Base-by-base conservation (phyloP, 2,888 invertebrate species). In the Hololepta plana region DNA sequence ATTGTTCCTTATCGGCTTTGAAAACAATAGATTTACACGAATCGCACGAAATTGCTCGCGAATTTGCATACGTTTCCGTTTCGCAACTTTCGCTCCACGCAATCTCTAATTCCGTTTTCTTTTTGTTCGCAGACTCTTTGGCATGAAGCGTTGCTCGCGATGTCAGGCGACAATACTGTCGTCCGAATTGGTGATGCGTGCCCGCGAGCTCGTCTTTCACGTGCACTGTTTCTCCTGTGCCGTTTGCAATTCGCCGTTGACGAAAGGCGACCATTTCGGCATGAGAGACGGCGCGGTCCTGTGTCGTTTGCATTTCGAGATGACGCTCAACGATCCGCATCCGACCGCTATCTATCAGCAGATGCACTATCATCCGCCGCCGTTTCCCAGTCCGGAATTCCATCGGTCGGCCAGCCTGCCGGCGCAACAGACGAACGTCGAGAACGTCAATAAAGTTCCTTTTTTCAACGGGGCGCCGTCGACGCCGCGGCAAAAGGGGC, bases 251-350 rank as follows among this genome's bases (percentile, higher is more conserved):
- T 67, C 77, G 17, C 75, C 80, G 3, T 64, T 95, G 32, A 81
- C 77, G 31, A 87, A 90, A 49, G 95, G 95, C 20, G 93, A 95
- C 51, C 85, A 87, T 44, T 95, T 90, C 59, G 90, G 90, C 38
- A 81, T 91, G 61, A 67, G 84, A 40, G 82, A 85, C 41, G 75
- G 81, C 29, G 72, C 80, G 38, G 79, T 91, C 24, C 77, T 85
- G 50, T 91, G 91, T 63, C 74, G 84, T 60, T 50, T 65, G 32
- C 73, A 74, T 49, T 72, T 70, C 50, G 70, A 72, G 45, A 57
- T 67, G 53, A 59, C 53, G 17, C 32, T 46, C 13, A 31, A 41
- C 20, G 47, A 48, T 15, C 36, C 39, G 24, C 35, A 54, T 31
- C 39, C 38, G 16, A 48, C 52, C 30, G 51, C 67, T 49, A 53